A percentile compares a stretch with the other conserved stretches of the same genome.
Conservation (phyloP, 2,888 invertebrate genomes). For the Heliconius hortense region DNA sequence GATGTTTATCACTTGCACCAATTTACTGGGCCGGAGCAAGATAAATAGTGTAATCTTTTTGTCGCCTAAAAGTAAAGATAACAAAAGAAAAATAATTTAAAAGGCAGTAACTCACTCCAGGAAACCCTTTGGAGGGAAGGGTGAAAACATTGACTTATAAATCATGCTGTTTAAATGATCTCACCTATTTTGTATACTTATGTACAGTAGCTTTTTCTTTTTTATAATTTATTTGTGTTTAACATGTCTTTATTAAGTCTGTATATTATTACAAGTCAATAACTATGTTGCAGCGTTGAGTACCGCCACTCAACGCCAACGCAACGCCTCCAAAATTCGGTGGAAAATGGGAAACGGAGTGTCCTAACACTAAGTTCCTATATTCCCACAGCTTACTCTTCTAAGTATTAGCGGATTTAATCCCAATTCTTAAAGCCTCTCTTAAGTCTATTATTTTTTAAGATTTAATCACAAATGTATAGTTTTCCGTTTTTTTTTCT, state of each 20-base stretch:
- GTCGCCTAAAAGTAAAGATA: conserved; percentile 70
- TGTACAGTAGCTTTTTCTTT: conserved; percentile 6
- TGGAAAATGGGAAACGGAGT: too few relatives aligned
- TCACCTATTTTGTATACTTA: conserved; percentile 47
- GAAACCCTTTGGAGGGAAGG: conserved; percentile 57
- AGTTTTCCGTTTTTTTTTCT: too few relatives aligned
- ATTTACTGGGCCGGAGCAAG: conserved; percentile 58
- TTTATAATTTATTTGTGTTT: background rate
- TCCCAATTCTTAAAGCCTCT: too few relatives aligned
- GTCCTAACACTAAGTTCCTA: too few relatives aligned
- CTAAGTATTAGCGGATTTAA: too few relatives aligned
- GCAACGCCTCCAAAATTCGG: too few relatives aligned
- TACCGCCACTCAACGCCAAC: too few relatives aligned
- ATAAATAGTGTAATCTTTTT: conserved; percentile 75
- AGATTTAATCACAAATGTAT: too few relatives aligned
- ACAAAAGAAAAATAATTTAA: conserved; percentile 74
- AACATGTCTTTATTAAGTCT: background rate
- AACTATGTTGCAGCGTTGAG: too few relatives aligned
- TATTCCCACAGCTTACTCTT: too few relatives aligned
- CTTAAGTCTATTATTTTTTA: too few relatives aligned
- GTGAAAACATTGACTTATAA: conserved; percentile 52
- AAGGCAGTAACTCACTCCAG: conserved; percentile 67
- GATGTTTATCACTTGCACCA: conserved; percentile 55
- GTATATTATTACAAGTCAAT: too few relatives aligned
- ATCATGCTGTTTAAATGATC: conserved; percentile 72